Evolutionary conservation across 1,140 invertebrate species (phyloP), one percentile per base, ranked within the genome.

Genomic region (Sipha flava): DNA sequence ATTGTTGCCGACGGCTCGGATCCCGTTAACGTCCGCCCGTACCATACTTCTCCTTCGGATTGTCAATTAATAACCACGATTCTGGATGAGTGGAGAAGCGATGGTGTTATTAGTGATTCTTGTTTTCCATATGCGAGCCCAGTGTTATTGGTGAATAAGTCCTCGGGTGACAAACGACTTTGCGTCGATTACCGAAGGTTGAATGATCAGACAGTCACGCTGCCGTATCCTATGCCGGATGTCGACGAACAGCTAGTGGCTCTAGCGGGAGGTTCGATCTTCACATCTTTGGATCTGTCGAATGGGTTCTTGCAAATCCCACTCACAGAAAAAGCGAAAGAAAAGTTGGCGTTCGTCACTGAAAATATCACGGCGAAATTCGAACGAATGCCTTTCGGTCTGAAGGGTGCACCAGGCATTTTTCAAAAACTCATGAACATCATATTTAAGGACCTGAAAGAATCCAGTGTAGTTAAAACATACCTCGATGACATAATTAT

Each of bases 201-300:
- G 62, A 87, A 87, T 82, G 82, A 85, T 52, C 82, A 83, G 57
- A 86, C 85, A 9, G 82, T 85, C 21, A 82, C 82, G 4, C 87
- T 89, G 81, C 82, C 81, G 52, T 90, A 86, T 82, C 89, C 89
- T 0, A 68, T 90, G 12, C 88, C 89, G 7, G 81, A 86, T 10
- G 88, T 89, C 21, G 84, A 85, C 16, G 86, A 88, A 18, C 85
- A 85, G 21, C 81, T 87, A 73, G 85, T 87, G 80, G 83, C 84
- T 26, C 72, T 89, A 10, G 85, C 84, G 6, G 85, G 85, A 21
- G 83, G 84, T 37, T 83, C 83, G 57, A 87, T 85, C 80, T 89
- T 89, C 81, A 83, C 84, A 1, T 85, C 85, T 0, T 80, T 90
- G 1, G 88, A 90, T 83, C 21, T 87, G 7, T 80, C 80, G 0